A percentile compares a stretch with the other conserved stretches of the same genome.
Evolutionary conservation across 2,797 vertebrate genomes (phyloP).

Genomic region (Odontamblyopus rebecca): DNA sequence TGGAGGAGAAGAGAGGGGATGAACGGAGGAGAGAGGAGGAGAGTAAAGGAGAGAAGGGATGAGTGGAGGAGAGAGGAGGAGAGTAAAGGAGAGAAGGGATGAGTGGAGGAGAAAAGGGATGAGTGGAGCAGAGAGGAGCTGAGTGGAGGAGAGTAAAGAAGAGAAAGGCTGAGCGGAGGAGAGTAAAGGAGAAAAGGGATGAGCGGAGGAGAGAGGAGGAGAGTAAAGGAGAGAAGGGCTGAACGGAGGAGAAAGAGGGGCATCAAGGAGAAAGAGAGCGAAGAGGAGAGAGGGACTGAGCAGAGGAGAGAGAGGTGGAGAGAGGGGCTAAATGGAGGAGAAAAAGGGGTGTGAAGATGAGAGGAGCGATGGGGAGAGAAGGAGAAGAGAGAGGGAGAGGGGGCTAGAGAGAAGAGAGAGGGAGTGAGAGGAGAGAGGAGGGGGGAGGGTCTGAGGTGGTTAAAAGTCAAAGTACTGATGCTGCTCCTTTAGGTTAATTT

Average conservation of each 20-base stretch:
- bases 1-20: neutral
- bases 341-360: slow-evolving; percentile 42
- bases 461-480: slow-evolving; percentile 66
- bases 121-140: neutral
- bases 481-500: slow-evolving; percentile 48
- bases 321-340: slow-evolving; percentile 52
- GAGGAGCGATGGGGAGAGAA: slow-evolving; percentile 31
- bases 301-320: too few relatives aligned
- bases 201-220: neutral
- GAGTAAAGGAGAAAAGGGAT: neutral
- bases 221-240: too few relatives aligned
- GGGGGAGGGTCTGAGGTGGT: slow-evolving; percentile 24
- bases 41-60: slow-evolving; percentile 29
- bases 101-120: slow-evolving; percentile 27
- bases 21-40: slow-evolving; percentile 11
- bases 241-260: too few relatives aligned
- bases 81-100: slow-evolving; percentile 4
- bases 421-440: too few relatives aligned
- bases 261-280: too few relatives aligned
- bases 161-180: slow-evolving; percentile 29
- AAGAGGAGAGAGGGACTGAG: too few relatives aligned
- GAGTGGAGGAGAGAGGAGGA: slow-evolving; percentile 13
- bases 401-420: slow-evolving; percentile 23
- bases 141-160: slow-evolving; percentile 23
- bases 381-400: neutral